Percentiles rank a stretch among this genome's conserved stretches.
These are phyloP conservation scores for Cosmia trapezina DNA, from an alignment of 2,888 invertebrate species.

Conservation along the genomic window DNA sequence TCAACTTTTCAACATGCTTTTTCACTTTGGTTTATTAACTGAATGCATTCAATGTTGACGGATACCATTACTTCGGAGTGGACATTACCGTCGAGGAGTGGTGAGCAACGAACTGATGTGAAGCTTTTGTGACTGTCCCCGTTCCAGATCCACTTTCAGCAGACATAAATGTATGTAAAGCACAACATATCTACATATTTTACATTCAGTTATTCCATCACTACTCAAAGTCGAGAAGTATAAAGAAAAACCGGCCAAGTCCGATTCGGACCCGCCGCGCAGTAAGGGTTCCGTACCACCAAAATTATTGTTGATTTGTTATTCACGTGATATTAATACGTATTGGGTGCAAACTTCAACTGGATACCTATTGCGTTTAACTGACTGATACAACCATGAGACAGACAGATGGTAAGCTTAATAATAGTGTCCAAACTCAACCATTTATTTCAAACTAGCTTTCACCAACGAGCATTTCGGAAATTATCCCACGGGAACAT, in stretches of 20 bases:
- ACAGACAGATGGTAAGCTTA: not conserved
- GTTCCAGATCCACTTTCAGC: not conserved
- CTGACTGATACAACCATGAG: slow-evolving; percentile 9
- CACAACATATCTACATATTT: not conserved
- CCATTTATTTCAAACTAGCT: too few species aligned
- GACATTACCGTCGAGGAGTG: slow-evolving; percentile 1
- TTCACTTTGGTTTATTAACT: slow-evolving; percentile 28
- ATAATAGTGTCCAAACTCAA: not conserved
- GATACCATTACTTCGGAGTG: slow-evolving; percentile 2
- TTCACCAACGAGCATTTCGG: too few species aligned
- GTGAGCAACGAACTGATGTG: not conserved
- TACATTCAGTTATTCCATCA: not conserved
- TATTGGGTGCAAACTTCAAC: not conserved
- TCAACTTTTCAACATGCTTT: slow-evolving; percentile 30
- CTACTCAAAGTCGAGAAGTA: not conserved
- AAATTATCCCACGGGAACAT: too few species aligned
- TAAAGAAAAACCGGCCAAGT: not conserved
- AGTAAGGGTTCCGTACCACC: not conserved
- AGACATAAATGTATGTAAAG: not conserved
- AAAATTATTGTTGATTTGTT: not conserved
- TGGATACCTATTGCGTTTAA: not conserved
- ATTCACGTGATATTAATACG: not conserved
- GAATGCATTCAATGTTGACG: slow-evolving; percentile 18
- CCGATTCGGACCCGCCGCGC: not conserved
- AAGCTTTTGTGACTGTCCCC: slow-evolving; percentile 5